A percentile compares a stretch with the other conserved stretches of the same genome.
Conservation (phyloP, 2,797 vertebrate species). For the Merluccius polli region DNA sequence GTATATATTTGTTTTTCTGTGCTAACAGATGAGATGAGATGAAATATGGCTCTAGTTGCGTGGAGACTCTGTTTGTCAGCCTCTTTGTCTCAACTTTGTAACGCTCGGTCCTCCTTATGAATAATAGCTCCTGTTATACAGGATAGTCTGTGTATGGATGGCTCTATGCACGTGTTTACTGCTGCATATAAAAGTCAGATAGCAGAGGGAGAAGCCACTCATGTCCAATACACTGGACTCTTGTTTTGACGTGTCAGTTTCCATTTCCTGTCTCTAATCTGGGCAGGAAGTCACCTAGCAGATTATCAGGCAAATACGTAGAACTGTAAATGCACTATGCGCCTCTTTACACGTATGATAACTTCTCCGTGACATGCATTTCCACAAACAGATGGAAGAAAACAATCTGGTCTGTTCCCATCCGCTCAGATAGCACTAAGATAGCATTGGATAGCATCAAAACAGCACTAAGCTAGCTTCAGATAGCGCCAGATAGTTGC, state of each 20-base stretch:
- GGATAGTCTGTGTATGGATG: background rate
- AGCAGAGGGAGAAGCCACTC: background rate
- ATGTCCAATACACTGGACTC: background rate
- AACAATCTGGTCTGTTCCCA: constrained; percentile 28
- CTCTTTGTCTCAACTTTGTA: background rate
- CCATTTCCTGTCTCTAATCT: constrained; percentile 20
- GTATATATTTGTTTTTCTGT: background rate
- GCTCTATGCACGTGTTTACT: background rate
- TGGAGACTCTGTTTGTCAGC: background rate
- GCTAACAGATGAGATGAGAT: background rate
- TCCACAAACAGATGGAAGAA: constrained; percentile 27
- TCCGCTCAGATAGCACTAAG: background rate
- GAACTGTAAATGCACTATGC: constrained; percentile 29
- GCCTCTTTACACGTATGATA: constrained; percentile 45
- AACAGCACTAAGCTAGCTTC: background rate
- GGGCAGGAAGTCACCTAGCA: constrained; percentile 34
- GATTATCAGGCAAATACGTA: constrained; percentile 30
- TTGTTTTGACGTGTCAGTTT: background rate
- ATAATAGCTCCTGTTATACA: background rate
- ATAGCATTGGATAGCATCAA: background rate
- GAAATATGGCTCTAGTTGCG: background rate
- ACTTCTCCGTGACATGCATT: constrained; percentile 19
- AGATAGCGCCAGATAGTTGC: background rate
- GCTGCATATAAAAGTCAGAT: background rate
- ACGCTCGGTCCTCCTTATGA: background rate